Percentiles rank a stretch among this genome's conserved stretches.
Evolutionary conservation across 23 tunicate species (phyloP).

Genomic region (Trididemnum nubilum): DNA sequence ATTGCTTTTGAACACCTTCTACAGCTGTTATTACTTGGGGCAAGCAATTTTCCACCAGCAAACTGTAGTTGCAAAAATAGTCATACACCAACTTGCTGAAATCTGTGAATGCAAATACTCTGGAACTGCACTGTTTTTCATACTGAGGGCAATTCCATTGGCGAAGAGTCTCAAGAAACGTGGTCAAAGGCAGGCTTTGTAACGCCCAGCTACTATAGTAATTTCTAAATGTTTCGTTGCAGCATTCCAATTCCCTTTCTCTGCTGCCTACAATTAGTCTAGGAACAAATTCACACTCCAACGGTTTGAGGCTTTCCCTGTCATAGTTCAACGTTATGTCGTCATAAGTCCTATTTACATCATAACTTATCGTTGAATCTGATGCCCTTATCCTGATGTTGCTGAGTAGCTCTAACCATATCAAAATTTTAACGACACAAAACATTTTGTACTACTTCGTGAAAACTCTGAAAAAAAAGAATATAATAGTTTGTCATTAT

Average conservation of each 20-base stretch:
- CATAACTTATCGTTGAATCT: too few relatives aligned
- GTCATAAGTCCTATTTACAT: too few relatives aligned
- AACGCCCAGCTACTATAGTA: not conserved
- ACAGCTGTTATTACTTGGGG: not conserved
- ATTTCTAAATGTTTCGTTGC: conserved; percentile 3
- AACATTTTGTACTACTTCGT: too few relatives aligned
- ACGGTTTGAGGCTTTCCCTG: not conserved
- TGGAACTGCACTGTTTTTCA: not conserved
- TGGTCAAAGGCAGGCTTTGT: conserved; percentile 2
- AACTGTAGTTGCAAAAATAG: conserved; percentile 12
- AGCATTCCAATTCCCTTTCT: conserved; percentile 23
- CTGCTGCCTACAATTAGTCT: conserved; percentile 12
- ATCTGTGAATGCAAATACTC: conserved; percentile 2
- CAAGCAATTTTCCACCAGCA: conserved; percentile 6
- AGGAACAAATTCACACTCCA: conserved; percentile 13
- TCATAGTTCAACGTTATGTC: too few relatives aligned
- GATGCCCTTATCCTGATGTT: too few relatives aligned
- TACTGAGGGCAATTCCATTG: conserved; percentile 31
- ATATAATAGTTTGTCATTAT: too few relatives aligned
- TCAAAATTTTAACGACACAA: too few relatives aligned
- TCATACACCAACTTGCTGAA: conserved; percentile 13
- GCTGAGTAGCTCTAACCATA: too few relatives aligned
- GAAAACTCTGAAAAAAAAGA: too few relatives aligned
- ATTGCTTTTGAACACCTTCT: too few relatives aligned
- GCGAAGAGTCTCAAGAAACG: not conserved